phyloP scores from a whole-genome alignment of 92 coral and sea anemone genomes.

The Phenganax stokvisi region DNA sequence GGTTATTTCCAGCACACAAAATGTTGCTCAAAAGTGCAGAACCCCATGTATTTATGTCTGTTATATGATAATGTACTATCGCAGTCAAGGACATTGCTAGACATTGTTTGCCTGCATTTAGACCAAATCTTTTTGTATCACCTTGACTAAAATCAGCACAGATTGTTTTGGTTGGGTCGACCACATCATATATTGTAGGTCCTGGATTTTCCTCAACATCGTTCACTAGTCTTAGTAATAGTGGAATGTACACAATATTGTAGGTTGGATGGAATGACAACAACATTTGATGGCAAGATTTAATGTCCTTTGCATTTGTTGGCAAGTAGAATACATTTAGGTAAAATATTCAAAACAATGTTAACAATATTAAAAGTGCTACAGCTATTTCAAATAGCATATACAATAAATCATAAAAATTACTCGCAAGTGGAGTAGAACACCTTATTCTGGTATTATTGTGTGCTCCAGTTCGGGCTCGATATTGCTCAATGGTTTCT shows the following conservation, averaged over 20 bases:
- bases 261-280: slow-evolving; percentile 28
- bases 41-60: slow-evolving; percentile 4
- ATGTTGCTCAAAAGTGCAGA: slow-evolving; percentile 25
- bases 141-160: slow-evolving; percentile 35
- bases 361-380: no score
- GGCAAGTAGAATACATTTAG: no score
- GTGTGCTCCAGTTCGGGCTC: no score
- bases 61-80: slow-evolving; percentile 21
- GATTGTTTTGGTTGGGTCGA: slow-evolving; percentile 17
- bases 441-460: no score
- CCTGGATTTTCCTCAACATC: slow-evolving; percentile 22
- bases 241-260: slow-evolving; percentile 22
- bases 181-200: slow-evolving; percentile 1
- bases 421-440: no score
- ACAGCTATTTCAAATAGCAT: no score
- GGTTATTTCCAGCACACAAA: slow-evolving; percentile 18
- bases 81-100: slow-evolving; percentile 34
- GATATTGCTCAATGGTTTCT: no score
- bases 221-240: slow-evolving; percentile 4
- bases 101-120: slow-evolving; percentile 29
- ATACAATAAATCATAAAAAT: no score
- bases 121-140: slow-evolving; percentile 30
- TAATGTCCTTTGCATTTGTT: no score
- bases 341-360: no score
- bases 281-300: neutral